These are phyloP conservation scores for Atherix ibis DNA, from an alignment of 2,888 invertebrate species.

Conservation along the genomic window DNA sequence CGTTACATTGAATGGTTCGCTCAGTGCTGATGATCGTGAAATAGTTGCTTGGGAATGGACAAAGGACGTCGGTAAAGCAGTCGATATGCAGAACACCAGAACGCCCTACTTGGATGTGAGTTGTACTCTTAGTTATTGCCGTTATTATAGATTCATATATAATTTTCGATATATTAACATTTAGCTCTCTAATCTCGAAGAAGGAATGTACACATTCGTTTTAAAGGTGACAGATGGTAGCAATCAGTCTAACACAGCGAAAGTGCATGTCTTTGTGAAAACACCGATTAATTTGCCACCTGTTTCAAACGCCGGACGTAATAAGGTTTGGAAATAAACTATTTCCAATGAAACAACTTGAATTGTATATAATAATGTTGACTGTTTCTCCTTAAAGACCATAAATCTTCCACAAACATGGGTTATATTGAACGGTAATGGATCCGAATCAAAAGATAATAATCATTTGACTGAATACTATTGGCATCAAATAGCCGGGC, in stretches of 20 bases:
- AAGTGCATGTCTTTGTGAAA: conserved; percentile 86
- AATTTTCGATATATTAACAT: conserved; percentile 1
- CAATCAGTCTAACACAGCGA: conserved; percentile 72
- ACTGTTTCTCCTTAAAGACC: conserved; percentile 40
- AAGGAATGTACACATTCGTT: conserved; percentile 87
- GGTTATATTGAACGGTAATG: conserved; percentile 64
- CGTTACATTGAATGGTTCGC: conserved; percentile 73
- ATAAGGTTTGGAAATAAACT: conserved; percentile 25
- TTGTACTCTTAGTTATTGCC: conserved; percentile 12
- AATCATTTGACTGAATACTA: conserved; percentile 64
- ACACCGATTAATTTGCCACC: conserved; percentile 76
- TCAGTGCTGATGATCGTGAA: conserved; percentile 85
- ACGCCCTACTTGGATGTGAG: conserved; percentile 62
- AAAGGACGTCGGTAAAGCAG: conserved; percentile 79
- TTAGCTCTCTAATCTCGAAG: conserved; percentile 70
- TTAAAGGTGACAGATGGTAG: conserved; percentile 85
- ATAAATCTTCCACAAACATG: conserved; percentile 73
- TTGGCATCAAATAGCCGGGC: conserved; percentile 68
- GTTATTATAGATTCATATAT: not conserved
- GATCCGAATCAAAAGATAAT: conserved; percentile 66
- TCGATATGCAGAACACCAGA: conserved; percentile 90
- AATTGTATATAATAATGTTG: too few species aligned
- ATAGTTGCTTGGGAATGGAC: conserved; percentile 94
- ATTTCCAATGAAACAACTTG: conserved; percentile 1
- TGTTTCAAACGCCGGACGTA: conserved; percentile 47